Percentiles rank a stretch among this genome's conserved stretches.
These are phyloP conservation scores for Amia ocellicauda DNA, from an alignment of 2,113 vertebrate genomes.

Conservation along the genomic window DNA sequence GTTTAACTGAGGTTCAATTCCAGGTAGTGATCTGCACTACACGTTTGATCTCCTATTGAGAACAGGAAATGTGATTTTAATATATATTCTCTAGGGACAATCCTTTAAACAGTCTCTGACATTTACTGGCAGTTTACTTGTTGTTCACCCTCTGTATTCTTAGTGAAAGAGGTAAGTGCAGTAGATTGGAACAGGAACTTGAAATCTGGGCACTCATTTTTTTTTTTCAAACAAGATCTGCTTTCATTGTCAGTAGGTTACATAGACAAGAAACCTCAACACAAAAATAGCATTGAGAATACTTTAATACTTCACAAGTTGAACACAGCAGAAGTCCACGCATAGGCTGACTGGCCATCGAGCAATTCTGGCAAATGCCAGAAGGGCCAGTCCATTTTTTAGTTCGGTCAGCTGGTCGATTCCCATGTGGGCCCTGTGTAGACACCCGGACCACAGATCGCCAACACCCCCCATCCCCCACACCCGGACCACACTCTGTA, in stretches of 20 bases:
- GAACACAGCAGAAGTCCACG: constrained; percentile 19
- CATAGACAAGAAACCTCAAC: not conserved
- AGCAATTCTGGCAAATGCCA: no score
- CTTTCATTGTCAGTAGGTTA: constrained; percentile 12
- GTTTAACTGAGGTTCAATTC: no score
- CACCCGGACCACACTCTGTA: no score
- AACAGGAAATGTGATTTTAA: constrained; percentile 1
- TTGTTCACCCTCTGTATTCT: no score
- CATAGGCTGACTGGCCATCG: no score
- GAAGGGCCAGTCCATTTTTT: no score
- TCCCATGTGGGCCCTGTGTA: no score
- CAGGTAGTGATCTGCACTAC: no score
- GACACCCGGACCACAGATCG: no score
- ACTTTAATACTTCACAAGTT: constrained; percentile 24
- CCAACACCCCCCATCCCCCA: no score
- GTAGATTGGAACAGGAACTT: not conserved
- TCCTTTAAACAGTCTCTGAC: not conserved
- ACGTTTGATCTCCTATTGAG: not conserved
- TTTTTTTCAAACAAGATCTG: not conserved
- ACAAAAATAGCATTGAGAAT: constrained; percentile 37
- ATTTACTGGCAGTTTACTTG: not conserved
- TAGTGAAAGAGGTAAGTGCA: no score
- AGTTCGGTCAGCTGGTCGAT: no score
- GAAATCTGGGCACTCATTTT: not conserved
- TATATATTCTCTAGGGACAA: not conserved